Conservation (phyloP, 2,888 invertebrate genomes). For the Parelbella ahira region DNA sequence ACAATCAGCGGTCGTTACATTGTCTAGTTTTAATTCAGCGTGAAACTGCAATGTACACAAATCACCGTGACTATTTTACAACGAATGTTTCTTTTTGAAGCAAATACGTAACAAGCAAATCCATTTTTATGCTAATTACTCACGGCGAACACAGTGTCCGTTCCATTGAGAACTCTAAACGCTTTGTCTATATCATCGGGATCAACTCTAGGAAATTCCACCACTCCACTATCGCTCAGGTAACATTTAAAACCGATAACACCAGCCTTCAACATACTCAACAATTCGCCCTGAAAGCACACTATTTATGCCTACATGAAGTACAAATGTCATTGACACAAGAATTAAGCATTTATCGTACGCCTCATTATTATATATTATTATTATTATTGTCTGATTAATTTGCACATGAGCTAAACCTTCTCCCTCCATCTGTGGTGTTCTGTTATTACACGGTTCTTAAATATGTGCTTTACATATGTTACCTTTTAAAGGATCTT, state of each 20-base stretch:
- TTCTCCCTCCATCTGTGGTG: no score
- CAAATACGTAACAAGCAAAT: no score
- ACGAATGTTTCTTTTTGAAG: not conserved
- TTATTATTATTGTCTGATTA: no score
- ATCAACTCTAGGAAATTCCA: conserved; percentile 83
- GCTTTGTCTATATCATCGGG: conserved; percentile 76
- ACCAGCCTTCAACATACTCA: conserved; percentile 79
- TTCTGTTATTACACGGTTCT: no score
- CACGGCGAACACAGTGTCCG: conserved; percentile 83
- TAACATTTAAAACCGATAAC: conserved; percentile 88
- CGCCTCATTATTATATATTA: no score
- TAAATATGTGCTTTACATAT: no score
- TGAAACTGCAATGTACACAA: conserved; percentile 80
- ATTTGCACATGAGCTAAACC: no score
- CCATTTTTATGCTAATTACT: no score
- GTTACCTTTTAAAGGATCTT: no score
- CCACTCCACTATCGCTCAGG: conserved; percentile 82
- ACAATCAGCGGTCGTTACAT: conserved; percentile 39
- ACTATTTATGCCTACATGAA: no score
- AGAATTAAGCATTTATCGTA: no score
- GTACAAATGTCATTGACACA: no score
- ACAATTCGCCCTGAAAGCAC: conserved; percentile 75
- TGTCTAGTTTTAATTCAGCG: conserved; percentile 75
- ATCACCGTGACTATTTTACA: conserved; percentile 1
- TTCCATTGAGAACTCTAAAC: conserved; percentile 77